A percentile compares a stretch with the other conserved stretches of the same genome.
Evolutionary conservation across 1,140 invertebrate genomes (phyloP).

Genomic region (Drosophila arizonae): DNA sequence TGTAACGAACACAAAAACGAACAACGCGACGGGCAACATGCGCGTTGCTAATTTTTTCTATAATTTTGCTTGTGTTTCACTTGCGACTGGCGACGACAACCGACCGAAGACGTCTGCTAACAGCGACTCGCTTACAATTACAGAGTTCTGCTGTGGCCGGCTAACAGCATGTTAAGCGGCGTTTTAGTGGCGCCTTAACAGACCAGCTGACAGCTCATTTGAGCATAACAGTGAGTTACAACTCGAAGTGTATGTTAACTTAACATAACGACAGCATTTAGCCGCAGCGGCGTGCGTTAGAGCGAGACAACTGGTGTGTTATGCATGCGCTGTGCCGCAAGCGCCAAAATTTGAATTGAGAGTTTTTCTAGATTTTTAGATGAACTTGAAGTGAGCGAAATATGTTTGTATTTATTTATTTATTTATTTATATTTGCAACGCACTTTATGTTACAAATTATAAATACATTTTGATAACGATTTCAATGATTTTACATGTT

Average conservation of each 20-base stretch:
- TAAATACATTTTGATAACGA: no score
- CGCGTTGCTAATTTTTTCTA: background rate
- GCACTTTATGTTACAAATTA: no score
- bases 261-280: background rate
- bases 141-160: constrained; percentile 2
- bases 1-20: constrained; percentile 59
- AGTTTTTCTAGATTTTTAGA: background rate
- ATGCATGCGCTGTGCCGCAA: constrained; percentile 13
- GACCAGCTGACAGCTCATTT: constrained; percentile 15
- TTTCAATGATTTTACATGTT: no score
- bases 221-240: constrained; percentile 35
- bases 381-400: background rate
- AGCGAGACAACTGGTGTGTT: constrained; percentile 39
- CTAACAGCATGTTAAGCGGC: background rate
- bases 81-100: constrained; percentile 21
- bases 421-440: background rate
- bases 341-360: constrained; percentile 49
- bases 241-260: constrained; percentile 30
- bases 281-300: constrained; percentile 33
- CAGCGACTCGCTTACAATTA: constrained; percentile 26
- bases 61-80: no score
- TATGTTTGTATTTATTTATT: background rate
- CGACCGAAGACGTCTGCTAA: constrained; percentile 44
- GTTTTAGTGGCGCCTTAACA: constrained; percentile 3
- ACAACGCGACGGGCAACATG: constrained; percentile 29